Evolutionary conservation across 1,140 invertebrate species (phyloP).

Genomic region (Pachyrhynchus sulphureomaculatus): DNA sequence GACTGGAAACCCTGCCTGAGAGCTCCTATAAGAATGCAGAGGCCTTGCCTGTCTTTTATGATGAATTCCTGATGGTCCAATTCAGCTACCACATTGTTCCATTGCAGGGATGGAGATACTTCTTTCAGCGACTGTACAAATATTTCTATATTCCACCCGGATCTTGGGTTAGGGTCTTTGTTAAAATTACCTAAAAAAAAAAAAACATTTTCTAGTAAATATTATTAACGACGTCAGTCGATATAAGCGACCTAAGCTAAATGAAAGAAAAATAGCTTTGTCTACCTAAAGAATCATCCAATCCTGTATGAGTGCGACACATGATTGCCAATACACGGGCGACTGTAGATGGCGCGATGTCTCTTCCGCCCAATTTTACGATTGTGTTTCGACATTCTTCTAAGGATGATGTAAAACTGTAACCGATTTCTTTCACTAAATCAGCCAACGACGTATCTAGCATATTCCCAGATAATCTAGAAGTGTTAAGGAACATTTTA

Average conservation of each 20-base stretch:
- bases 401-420: conserved; percentile 79
- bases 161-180: conserved; percentile 49
- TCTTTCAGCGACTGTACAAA: conserved; percentile 91
- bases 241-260: too few relatives aligned
- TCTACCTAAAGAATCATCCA: conserved; percentile 64
- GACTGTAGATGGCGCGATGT: conserved; percentile 77
- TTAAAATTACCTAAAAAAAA: conserved; percentile 56
- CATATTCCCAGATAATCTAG: conserved; percentile 56
- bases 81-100: conserved; percentile 90
- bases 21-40: conserved; percentile 79
- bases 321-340: conserved; percentile 85
- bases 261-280: too few relatives aligned
- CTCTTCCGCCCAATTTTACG: conserved; percentile 70
- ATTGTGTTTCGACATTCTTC: conserved; percentile 88
- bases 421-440: conserved; percentile 84
- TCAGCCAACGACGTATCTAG: conserved; percentile 76
- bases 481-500: too few relatives aligned
- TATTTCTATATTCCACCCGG: conserved; percentile 91
- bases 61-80: conserved; percentile 89
- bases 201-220: too few relatives aligned
- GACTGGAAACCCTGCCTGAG: conserved; percentile 76
- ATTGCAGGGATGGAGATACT: conserved; percentile 79
- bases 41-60: conserved; percentile 81
- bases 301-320: conserved; percentile 75
- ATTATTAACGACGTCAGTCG: too few relatives aligned